A percentile compares a stretch with the other conserved stretches of the same genome.
Evolutionary conservation across 2,888 invertebrate species (phyloP).

Genomic region (Pseudococcus viburni): DNA sequence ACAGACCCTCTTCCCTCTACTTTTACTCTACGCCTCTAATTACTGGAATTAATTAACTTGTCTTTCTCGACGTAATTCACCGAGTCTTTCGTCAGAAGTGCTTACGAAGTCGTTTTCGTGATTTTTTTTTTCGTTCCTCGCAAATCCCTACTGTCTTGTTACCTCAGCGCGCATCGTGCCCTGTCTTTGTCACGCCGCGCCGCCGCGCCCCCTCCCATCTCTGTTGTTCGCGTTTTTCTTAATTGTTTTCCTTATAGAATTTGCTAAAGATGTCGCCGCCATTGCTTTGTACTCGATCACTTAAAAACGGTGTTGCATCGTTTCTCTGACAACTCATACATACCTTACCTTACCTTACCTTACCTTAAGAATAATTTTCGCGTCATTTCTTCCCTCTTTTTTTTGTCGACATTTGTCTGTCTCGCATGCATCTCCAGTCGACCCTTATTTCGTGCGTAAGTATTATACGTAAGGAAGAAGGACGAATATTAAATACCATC

Average conservation of each 20-base stretch:
- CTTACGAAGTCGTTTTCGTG: conserved; percentile 59
- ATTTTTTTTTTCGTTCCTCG: conserved; percentile 27
- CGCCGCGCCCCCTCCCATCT: background rate
- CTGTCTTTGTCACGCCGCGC: no score
- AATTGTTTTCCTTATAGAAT: conserved; percentile 59
- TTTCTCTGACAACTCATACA: background rate
- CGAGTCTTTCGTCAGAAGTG: conserved; percentile 62
- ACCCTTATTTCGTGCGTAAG: background rate
- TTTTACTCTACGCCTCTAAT: conserved; percentile 52
- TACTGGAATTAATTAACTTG: conserved; percentile 66
- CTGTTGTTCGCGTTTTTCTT: conserved; percentile 30
- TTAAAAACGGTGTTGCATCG: conserved; percentile 12
- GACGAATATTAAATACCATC: background rate
- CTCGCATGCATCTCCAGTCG: background rate
- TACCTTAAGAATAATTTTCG: no score
- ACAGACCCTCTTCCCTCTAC: background rate
- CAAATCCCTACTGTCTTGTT: background rate
- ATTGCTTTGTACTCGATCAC: background rate
- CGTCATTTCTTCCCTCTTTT: background rate
- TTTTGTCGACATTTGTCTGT: background rate
- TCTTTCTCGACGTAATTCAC: conserved; percentile 60
- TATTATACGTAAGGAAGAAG: background rate
- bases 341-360: no score
- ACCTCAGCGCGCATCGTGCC: no score
- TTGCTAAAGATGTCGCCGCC: conserved; percentile 30